These are phyloP conservation scores for Girardinichthys multiradiatus DNA, from an alignment of 2,113 vertebrate genomes.

Conservation along the genomic window DNA sequence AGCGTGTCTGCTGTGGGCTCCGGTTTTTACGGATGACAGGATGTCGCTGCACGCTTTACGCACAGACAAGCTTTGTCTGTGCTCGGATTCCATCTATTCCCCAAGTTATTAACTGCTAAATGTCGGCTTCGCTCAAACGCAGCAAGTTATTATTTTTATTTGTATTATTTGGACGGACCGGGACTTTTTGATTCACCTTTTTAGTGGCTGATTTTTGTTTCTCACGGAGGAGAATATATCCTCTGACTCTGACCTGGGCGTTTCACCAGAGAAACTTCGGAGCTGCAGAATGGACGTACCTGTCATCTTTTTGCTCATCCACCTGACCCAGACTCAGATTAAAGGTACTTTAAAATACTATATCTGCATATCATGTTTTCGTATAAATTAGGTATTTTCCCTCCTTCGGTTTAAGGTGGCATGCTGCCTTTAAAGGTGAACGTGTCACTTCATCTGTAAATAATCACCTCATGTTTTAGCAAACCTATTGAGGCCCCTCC, in stretches of 20 bases:
- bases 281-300: constrained; percentile 44
- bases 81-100: not conserved
- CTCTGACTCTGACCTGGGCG: not conserved
- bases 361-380: not conserved
- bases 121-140: not conserved
- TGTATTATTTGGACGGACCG: not conserved
- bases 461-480: not conserved
- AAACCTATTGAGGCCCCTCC: not conserved
- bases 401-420: not conserved
- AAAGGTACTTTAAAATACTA: constrained; percentile 41
- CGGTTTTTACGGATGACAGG: not conserved
- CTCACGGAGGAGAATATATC: not conserved
- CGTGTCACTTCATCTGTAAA: not conserved
- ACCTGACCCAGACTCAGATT: constrained; percentile 35
- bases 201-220: not conserved
- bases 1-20: not conserved
- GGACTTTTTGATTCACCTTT: constrained; percentile 10
- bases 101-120: not conserved
- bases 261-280: constrained; percentile 17
- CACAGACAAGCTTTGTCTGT: not conserved
- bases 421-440: too few relatives aligned
- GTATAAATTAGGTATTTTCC: not conserved
- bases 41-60: constrained; percentile 11
- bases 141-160: not conserved
- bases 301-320: constrained; percentile 51